Base-by-base conservation (phyloP, 2,797 vertebrate species). In the Miichthys miiuy region DNA sequence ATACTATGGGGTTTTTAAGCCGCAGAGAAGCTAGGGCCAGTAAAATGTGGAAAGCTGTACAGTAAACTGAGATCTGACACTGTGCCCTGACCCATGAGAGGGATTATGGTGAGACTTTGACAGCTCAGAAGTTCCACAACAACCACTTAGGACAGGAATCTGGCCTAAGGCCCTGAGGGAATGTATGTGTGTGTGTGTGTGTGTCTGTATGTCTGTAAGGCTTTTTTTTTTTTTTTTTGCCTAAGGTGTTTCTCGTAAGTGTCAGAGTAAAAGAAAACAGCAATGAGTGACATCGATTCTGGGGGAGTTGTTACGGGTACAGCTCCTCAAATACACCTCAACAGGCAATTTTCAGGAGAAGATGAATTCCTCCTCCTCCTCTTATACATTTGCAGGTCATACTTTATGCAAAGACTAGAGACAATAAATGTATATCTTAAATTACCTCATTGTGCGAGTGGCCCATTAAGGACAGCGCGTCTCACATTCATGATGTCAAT, bases 141-240 rank as follows among this genome's bases (percentile, higher is more conserved):
- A 89, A 85, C 57, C 84, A 73, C 80, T 91, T 90, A 86, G 87
- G 83, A 61, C 81, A 87, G 83, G 88, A 92, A 87, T 91, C 84
- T 58, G 75, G 79, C 68, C 73, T 17, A 0, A 13, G 25, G 72
- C 83, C 81, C 50, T 51, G 7, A 60, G 57, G 66, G 78, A 78
- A 77, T 54, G 20, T 50, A 12, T 54, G 16, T 62, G 18, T 56
- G 34, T 76, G 54, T 48, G 11, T 67, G 38, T 42, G 21, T 56
- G 57, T 78, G 34, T 72, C 47, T 47, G 10, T 67, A 47, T 74
- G 23, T 46, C 16, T 66, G 55, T 69, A 46, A 80, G 47, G 23
- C 23, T 60, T 63, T 68, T 72, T 78, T 84, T 75, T 72, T n/a
- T 60, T 63, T 68, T 72, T 78, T 83, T 75, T 72, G 62, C 80